Conservation (phyloP, 2,888 invertebrate species). For the Oscheius myriophilus region DNA sequence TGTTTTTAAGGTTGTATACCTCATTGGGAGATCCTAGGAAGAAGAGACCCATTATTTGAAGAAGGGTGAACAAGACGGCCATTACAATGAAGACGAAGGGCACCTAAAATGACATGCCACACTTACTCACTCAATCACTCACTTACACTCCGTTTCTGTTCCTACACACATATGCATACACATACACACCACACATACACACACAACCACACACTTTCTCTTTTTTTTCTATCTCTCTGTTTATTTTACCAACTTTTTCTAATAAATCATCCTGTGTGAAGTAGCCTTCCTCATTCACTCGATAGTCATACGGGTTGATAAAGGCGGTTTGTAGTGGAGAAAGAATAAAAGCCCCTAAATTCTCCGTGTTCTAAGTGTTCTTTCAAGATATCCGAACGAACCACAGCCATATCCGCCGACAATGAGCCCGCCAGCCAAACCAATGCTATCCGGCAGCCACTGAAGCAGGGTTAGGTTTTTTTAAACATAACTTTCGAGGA, state of each 20-base stretch:
- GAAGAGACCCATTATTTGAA: constrained; percentile 61
- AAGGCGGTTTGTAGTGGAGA: constrained; percentile 55
- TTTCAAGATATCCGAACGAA: constrained; percentile 17
- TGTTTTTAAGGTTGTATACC: constrained; percentile 6
- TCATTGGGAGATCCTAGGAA: constrained; percentile 59
- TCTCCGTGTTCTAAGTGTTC: too few relatives aligned
- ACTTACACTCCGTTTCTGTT: too few relatives aligned
- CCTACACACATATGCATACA: too few relatives aligned
- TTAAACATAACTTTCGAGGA: neutral
- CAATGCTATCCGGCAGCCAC: constrained; percentile 68
- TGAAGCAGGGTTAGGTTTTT: constrained; percentile 34
- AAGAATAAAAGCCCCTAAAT: constrained; percentile 59
- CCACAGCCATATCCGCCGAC: constrained; percentile 72
- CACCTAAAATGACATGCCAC: constrained; percentile 40
- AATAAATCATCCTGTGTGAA: constrained; percentile 67
- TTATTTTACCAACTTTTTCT: constrained; percentile 47
- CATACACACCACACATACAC: too few relatives aligned
- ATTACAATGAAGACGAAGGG: constrained; percentile 65
- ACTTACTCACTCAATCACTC: too few relatives aligned
- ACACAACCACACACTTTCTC: too few relatives aligned
- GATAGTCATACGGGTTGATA: constrained; percentile 65
- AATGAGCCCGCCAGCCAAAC: constrained; percentile 71
- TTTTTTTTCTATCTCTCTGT: too few relatives aligned
- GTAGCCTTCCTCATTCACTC: constrained; percentile 58
- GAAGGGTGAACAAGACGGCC: constrained; percentile 55